Percentiles rank a stretch among this genome's conserved stretches.
These are phyloP conservation scores for Dryobates pubescens DNA, from an alignment of 2,797 vertebrate species.

Conservation along the genomic window DNA sequence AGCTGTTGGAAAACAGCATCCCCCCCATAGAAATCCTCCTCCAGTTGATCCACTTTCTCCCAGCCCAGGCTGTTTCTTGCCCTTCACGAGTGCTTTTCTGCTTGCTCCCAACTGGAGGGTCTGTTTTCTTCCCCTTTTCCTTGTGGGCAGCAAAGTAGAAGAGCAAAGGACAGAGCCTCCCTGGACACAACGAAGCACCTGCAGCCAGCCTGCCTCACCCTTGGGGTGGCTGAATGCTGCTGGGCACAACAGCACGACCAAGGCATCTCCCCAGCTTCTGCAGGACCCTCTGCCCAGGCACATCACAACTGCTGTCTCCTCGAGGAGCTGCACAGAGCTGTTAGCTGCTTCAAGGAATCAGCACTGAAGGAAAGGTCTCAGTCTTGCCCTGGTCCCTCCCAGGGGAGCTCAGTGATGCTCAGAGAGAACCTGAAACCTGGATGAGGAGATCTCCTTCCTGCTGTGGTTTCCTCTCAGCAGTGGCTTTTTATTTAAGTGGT, in stretches of 20 bases:
- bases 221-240: not conserved
- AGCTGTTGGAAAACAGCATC: not conserved
- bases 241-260: not conserved
- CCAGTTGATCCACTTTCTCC: not conserved
- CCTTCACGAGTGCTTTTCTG: not conserved
- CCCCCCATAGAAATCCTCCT: not conserved
- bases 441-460: not conserved
- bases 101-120: not conserved
- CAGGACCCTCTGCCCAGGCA: not conserved
- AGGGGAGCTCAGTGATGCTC: not conserved
- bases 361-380: rapidly evolving
- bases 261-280: not conserved
- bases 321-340: not conserved
- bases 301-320: not conserved
- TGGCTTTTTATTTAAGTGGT: not conserved
- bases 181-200: rapidly evolving
- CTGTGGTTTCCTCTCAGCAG: not conserved
- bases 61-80: not conserved
- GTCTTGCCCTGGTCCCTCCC: not conserved
- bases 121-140: not conserved
- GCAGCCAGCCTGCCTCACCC: not conserved
- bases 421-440: not conserved
- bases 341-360: not conserved
- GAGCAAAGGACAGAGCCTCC: not conserved
- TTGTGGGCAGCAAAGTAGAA: not conserved